Evolutionary conservation across 1,140 invertebrate genomes (phyloP), one percentile per base, ranked within the genome.

Genomic region (Drosophila guanche): DNA sequence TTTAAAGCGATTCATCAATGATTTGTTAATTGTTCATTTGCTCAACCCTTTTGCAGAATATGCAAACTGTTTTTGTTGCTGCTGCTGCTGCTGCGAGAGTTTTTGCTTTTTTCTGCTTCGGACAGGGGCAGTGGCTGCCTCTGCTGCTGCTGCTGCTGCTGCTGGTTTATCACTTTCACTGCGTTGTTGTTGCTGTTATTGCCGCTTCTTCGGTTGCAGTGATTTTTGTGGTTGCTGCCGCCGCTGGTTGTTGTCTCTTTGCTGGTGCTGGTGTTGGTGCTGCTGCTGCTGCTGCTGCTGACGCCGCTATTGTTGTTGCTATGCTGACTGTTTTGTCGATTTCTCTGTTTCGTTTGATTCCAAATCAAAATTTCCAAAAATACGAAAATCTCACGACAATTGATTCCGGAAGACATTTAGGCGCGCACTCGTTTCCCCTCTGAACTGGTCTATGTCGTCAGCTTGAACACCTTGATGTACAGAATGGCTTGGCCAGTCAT

Each of bases 281-380:
- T 89, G 78, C 86, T 88, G 16, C 8, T 79, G 54, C 10, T 74
- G 57, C 33, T 76, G 69, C 4, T 74, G 53, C 3, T 67, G 46
- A 7, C 68, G 67, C 27, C 66, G 22, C 16, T 59, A 20, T 22
- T 80, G 74, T 72, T 86, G 79, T 83, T 89, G 78, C 86, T 88
- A 89, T 88, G 85, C 79, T 79, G 79, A 89, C 79, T 81, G 76
- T 90, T 79, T 79, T 88, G 85, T 88, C 85, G 89, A 90, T 90
- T 90, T 90, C 89, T 90, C 89, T 90, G 89, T 81, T 89, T 89
- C 71, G 83, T 86, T 90, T 90, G 89, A 90, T 90, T 90, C 89
- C 89, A 90, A 89, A 90, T 89, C 89, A 90, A 90, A 88, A 90
- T 90, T 90, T 90, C 89, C 89, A 90, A 90, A 90, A 90, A 90